Base-by-base conservation (phyloP, 2,888 invertebrate genomes). In the Sminthurinus aureus region DNA sequence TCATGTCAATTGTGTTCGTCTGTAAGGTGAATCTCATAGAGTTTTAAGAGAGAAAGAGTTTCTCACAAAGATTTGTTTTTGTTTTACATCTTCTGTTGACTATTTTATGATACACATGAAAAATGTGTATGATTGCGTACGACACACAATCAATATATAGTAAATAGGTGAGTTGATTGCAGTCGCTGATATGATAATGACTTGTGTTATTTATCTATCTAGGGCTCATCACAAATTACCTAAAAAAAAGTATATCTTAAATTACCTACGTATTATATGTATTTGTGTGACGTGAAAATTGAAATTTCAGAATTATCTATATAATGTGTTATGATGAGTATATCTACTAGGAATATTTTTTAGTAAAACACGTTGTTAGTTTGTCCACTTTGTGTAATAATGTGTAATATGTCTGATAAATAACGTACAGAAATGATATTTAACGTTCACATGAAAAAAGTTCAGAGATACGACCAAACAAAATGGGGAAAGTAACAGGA, bases 61-160 rank as follows among this genome's bases (percentile, higher is more conserved):
- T 58, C 58, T 58, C 18, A 58, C 58, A 58, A 58, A 58, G 58
- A 58, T 26, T 73, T 73, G 26, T 24, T 22, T 73, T 73, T 24
- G 1, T 26, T 69, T 8, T 12, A 24, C 6, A 26, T 58, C 22
- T 76, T 76, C 22, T 22, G 52, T 75, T 75, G n/a, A 75, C 75
- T 50, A 73, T 73, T 81, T 81, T 81, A 74, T 67, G 9, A 78
- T 58, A 58, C 83, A 82, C 76, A 66, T 67, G 22, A 51, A 64
- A 20, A 50, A 58, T 66, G 81, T 84, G 84, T 84, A 76, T 38
- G 84, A 82, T 82, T 84, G 84, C 84, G 84, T 84, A 84, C 82
- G 83, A 38, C 38, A 38, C 38, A 38, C 38, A 38, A 38, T 38
- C 38, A 38, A 38, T 38, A 38, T 38, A 38, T 38, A 38, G 38